Evolutionary conservation across 2,113 vertebrate species (phyloP), one percentile per base, ranked within the genome.

Genomic region (Lagopus muta): DNA sequence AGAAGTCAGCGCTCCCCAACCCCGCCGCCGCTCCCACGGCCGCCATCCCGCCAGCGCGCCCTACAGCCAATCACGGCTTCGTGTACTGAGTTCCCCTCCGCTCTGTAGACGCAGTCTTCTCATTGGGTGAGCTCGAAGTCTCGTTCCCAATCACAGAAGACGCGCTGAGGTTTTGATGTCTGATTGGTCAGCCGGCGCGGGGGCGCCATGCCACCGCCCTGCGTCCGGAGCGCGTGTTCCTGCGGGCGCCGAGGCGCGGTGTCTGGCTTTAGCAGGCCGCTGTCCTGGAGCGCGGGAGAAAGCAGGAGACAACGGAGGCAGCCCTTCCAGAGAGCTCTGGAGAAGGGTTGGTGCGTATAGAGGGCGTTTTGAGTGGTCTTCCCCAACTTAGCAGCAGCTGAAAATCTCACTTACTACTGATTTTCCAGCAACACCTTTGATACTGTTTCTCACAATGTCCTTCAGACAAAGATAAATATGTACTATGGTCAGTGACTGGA

Each of bases 1-100:
- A 98, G 96, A 99, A 99, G 57, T 98, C 98, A 43, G 92, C 48
- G 38, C 97, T 93, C 0, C 25, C 34, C 13, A 36, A 15, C 2
- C 13, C 52, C 27, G 6, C 9, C 52, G 15, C 52, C 14, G 14
- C 52, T 8, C 25, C 62, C 7, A 14, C 28, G 34, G 97, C 98
- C 98, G 98, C 99, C 97, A 98, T 97, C 93, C 97, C 71, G 36
- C 86, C 76, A 0, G n/a, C 7, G 50, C 70, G 11, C 57, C 57
- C 4, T 6, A 40, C 48, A 0, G 10, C 93, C 92, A 93, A 89
- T 69, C n/a, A 3, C 36, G 24, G 38, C 18, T 21, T 20, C 14
- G 6, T 72, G 7, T 38, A 48, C 52, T n/a, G 14, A 10, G 10
- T n/a, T 5, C n/a, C 1, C 42, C 8, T 22, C 73, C 48, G 32